Conservation (phyloP, 2,888 invertebrate species). For the Charanyca ferruginea region DNA sequence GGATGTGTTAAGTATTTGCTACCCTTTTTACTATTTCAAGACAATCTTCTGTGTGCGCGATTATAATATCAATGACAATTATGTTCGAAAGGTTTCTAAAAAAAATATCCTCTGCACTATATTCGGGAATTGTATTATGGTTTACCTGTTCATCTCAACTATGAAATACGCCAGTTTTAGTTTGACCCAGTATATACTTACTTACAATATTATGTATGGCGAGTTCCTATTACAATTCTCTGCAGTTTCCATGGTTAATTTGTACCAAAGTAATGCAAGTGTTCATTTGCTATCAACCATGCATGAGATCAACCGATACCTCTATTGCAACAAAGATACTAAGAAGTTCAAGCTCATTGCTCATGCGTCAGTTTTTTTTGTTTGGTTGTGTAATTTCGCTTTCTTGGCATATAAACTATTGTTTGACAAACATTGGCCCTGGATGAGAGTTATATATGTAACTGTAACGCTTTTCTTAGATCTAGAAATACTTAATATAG, state of each 20-base stretch:
- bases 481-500: slow-evolving; percentile 8
- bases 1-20: slow-evolving; percentile 8
- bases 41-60: slow-evolving; percentile 22
- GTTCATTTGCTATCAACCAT: background rate
- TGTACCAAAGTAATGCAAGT: slow-evolving; percentile 6
- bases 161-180: background rate
- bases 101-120: slow-evolving; percentile 10
- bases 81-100: slow-evolving; percentile 2
- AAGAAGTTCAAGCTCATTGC: slow-evolving; percentile 8
- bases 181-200: background rate
- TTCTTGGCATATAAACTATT: slow-evolving; percentile 1
- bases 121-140: slow-evolving; percentile 4
- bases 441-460: background rate
- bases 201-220: slow-evolving; percentile 5
- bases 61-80: slow-evolving; percentile 15
- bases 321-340: slow-evolving; percentile 1
- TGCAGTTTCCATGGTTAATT: slow-evolving; percentile 1
- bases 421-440: slow-evolving; percentile 10
- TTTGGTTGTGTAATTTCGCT: background rate
- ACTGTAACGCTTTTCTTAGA: background rate
- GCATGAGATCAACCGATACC: background rate
- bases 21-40: slow-evolving; percentile 21
- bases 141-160: slow-evolving; percentile 3
- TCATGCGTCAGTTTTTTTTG: background rate
- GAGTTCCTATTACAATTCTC: slow-evolving; percentile 5